phyloP scores from a whole-genome alignment of 2,113 vertebrate species.

The Rallus limicola region DNA sequence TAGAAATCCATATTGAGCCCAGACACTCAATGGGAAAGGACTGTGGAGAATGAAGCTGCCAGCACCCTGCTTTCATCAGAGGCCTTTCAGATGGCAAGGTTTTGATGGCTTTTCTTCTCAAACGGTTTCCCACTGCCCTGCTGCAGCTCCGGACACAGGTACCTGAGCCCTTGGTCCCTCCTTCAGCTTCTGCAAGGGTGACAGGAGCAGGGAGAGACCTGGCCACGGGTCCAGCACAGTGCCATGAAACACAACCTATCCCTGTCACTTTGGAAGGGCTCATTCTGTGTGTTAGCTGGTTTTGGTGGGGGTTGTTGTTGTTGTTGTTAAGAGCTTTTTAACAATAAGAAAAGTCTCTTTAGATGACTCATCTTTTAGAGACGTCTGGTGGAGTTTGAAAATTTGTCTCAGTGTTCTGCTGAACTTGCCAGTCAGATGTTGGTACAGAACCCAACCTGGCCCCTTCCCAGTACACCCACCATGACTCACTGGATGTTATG shows the following conservation, averaged over 20 bases:
- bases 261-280: rapidly evolving
- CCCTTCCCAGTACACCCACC: not conserved
- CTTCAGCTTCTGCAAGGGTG: not conserved
- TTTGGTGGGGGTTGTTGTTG: not conserved
- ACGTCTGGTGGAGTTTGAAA: not conserved
- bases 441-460: not conserved
- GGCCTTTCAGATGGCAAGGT: not conserved
- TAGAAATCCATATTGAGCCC: not conserved
- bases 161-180: not conserved
- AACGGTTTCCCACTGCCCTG: too few relatives aligned
- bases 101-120: not conserved
- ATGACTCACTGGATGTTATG: not conserved
- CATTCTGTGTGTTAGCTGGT: not conserved
- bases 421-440: not conserved
- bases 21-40: not conserved
- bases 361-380: not conserved
- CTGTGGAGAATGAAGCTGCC: not conserved
- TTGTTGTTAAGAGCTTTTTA: not conserved
- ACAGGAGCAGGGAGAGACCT: not conserved
- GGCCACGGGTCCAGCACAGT: not conserved
- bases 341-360: not conserved
- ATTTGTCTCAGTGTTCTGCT: too few relatives aligned
- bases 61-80: not conserved
- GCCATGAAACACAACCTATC: not conserved
- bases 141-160: too few relatives aligned